Evolutionary conservation across 1,140 invertebrate genomes (phyloP), one percentile per base, ranked within the genome.

Genomic region (Calosoma granatense): DNA sequence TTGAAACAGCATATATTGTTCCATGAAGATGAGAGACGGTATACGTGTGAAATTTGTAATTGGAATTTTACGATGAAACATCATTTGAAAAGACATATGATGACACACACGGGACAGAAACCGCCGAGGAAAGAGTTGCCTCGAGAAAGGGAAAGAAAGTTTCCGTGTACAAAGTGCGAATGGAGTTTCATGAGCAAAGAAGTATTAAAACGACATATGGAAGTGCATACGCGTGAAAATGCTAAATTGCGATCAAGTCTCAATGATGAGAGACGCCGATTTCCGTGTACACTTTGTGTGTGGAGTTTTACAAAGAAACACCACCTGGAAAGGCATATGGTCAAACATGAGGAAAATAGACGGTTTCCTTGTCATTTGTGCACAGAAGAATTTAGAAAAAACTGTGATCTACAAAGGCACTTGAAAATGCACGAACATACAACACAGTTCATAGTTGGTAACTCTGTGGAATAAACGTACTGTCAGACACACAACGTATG

Each of bases 111-210:
- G 3, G 41, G 41, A 12, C 6, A 47, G 15, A 3, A 4, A 12
- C 41, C 41, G 15, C 41, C 9, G 17, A 9, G 41, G 9, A 47
- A 47, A 47, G 41, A 47, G 15, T 4, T 17, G 6, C 15, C 41
- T 9, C 9, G 17, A 47, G 15, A 17, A 12, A 9, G 15, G 15
- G 41, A 47, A 17, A 9, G 41, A 17, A 47, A 47, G 17, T 47
- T 47, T 47, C 41, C 41, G 9, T 47, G 41, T 47, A 17, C 9
- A 17, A 47, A 47, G 17, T 47, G 41, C 15, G 41, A 47, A 17
- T 47, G 41, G 41, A 47, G 41, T 47, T 47, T 47, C 15, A 47
- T 47, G 41, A 47, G 41, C 15, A 47, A 47, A 47, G 41, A 47
- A 47, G 41, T 47, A 4, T 47, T 47, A 47, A 47, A 47, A 17